Evolutionary conservation across 2,113 vertebrate species (phyloP).

Genomic region (Parus major): DNA sequence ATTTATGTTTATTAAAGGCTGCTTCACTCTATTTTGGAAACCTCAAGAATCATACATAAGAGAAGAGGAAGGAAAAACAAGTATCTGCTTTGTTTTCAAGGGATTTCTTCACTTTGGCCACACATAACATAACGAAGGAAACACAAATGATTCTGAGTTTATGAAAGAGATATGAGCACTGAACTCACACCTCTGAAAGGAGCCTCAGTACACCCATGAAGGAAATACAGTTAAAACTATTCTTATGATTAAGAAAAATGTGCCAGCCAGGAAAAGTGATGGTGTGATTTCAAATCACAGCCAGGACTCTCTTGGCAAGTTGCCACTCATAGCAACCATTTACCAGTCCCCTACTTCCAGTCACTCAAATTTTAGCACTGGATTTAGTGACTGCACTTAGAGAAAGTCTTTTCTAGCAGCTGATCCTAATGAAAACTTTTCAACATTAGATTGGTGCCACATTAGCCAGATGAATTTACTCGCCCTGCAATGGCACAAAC

Average conservation of each 20-base stretch:
- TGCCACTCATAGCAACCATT: neutral
- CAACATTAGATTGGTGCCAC: accelerated
- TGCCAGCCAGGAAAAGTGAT: neutral
- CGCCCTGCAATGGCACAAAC: neutral
- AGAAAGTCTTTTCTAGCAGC: neutral
- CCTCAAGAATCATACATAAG: neutral
- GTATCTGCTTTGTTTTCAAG: neutral
- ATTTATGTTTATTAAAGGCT: neutral
- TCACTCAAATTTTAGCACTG: neutral
- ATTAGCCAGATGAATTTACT: neutral
- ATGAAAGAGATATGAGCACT: neutral
- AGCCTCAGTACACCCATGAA: neutral
- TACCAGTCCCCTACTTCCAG: neutral
- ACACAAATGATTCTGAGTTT: neutral
- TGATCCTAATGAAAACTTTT: neutral
- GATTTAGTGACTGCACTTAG: neutral
- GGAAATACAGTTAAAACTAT: neutral
- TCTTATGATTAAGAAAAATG: neutral
- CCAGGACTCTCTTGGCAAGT: neutral
- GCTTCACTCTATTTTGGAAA: neutral
- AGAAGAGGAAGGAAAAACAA: neutral
- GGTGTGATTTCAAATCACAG: neutral
- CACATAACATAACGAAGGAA: neutral
- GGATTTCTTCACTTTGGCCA: neutral
- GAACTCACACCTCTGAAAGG: neutral